These are phyloP conservation scores for Paedocypris sp. DNA, from an alignment of 2,113 vertebrate species.

Conservation along the genomic window DNA sequence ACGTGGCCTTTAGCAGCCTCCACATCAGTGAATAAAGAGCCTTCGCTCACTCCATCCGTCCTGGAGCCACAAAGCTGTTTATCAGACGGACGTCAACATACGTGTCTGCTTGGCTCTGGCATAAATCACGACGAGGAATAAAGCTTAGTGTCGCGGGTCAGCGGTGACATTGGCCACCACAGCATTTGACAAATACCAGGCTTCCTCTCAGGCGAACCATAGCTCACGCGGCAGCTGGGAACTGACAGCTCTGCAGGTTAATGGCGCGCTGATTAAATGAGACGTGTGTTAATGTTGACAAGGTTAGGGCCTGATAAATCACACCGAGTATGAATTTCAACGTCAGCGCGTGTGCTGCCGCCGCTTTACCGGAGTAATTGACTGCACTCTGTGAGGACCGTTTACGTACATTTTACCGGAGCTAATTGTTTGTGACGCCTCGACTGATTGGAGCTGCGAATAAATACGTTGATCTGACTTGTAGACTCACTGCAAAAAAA, in stretches of 20 bases:
- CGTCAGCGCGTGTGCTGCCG: neutral
- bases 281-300: conserved; percentile 31
- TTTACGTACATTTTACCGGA: conserved; percentile 11
- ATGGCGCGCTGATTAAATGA: conserved; percentile 35
- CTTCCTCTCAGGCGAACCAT: conserved; percentile 9
- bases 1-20: too few species aligned
- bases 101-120: neutral
- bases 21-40: neutral
- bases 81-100: neutral
- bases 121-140: neutral
- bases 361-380: conserved; percentile 11
- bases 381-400: neutral
- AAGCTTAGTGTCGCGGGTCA: conserved; percentile 8
- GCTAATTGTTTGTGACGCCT: conserved; percentile 6
- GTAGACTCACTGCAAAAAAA: neutral
- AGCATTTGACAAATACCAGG: conserved; percentile 17
- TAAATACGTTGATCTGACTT: too few species aligned
- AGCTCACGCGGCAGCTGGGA: conserved; percentile 15
- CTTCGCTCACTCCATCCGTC: neutral
- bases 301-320: conserved; percentile 28
- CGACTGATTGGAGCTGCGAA: neutral
- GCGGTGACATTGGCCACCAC: neutral
- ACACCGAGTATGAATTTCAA: conserved; percentile 18
- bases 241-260: conserved; percentile 19
- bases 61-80: neutral